These are phyloP conservation scores for Xyrauchen texanus DNA, from an alignment of 2,113 vertebrate species.

Conservation along the genomic window DNA sequence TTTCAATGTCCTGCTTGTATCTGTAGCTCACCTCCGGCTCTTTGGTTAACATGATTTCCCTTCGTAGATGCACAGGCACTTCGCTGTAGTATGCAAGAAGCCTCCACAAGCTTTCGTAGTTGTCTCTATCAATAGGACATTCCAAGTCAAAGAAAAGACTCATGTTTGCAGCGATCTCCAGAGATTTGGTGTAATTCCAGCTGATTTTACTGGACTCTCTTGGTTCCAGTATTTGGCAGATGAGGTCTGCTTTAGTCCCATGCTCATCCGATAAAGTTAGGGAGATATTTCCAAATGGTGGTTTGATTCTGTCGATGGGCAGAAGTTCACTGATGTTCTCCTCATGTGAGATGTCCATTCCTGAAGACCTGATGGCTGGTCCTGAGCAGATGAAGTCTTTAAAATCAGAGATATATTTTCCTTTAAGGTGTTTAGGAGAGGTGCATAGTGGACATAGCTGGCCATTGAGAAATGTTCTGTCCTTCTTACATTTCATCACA, in stretches of 20 bases:
- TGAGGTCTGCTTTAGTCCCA: conserved; percentile 79
- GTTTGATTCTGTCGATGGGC: conserved; percentile 64
- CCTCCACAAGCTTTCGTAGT: conserved; percentile 88
- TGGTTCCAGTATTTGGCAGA: conserved; percentile 70
- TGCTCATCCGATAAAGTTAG: conserved; percentile 87
- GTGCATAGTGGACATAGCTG: conserved; percentile 82
- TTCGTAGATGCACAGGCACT: conserved; percentile 81
- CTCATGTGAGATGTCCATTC: conserved; percentile 64
- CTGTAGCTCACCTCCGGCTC: conserved; percentile 73
- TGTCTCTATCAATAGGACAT: conserved; percentile 79
- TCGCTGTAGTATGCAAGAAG: conserved; percentile 94
- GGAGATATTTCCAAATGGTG: conserved; percentile 74
- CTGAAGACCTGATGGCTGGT: conserved; percentile 75
- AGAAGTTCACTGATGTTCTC: conserved; percentile 60
- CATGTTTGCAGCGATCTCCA: conserved; percentile 72
- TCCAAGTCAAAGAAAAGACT: conserved; percentile 79
- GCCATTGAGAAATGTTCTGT: conserved; percentile 76
- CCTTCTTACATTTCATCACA: conserved; percentile 87
- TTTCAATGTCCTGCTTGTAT: conserved; percentile 81
- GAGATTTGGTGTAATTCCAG: conserved; percentile 72
- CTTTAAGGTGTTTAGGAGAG: conserved; percentile 72
- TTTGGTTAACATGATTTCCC: conserved; percentile 75
- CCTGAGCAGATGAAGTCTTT: conserved; percentile 73
- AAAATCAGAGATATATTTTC: conserved; percentile 75
- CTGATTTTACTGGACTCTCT: conserved; percentile 57